phyloP scores from a whole-genome alignment of 2,888 invertebrate species.

The Tolmerus cingulatus region DNA sequence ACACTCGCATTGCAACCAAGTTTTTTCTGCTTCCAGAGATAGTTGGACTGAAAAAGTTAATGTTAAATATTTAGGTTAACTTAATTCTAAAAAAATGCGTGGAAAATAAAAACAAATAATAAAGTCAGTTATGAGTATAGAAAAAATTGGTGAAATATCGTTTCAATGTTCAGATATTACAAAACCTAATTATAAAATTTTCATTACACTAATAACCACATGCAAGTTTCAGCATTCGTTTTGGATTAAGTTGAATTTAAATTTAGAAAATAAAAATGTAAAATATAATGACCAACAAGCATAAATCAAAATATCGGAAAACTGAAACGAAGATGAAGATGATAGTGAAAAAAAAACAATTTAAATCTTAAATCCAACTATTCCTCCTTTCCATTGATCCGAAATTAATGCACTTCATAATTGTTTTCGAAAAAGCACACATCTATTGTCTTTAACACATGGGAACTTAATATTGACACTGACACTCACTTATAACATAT shows the following conservation, averaged over 20 bases:
- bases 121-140: neutral
- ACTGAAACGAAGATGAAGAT: neutral
- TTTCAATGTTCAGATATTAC: neutral
- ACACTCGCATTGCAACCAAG: constrained; percentile 89
- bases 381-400: neutral
- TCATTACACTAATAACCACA: neutral
- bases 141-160: neutral
- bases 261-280: too few species aligned
- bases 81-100: neutral
- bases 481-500: neutral
- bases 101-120: neutral
- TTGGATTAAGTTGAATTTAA: neutral
- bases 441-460: neutral
- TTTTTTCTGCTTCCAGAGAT: constrained; percentile 86
- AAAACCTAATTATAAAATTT: neutral
- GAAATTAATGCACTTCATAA: neutral
- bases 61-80: neutral
- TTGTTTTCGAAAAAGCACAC: neutral
- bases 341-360: neutral
- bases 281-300: neutral
- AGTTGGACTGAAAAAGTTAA: constrained; percentile 73
- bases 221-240: neutral
- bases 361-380: neutral
- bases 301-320: neutral
- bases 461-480: neutral